These are phyloP conservation scores for Chelonoidis abingdonii DNA, from an alignment of 2,113 vertebrate genomes.

Conservation along the genomic window DNA sequence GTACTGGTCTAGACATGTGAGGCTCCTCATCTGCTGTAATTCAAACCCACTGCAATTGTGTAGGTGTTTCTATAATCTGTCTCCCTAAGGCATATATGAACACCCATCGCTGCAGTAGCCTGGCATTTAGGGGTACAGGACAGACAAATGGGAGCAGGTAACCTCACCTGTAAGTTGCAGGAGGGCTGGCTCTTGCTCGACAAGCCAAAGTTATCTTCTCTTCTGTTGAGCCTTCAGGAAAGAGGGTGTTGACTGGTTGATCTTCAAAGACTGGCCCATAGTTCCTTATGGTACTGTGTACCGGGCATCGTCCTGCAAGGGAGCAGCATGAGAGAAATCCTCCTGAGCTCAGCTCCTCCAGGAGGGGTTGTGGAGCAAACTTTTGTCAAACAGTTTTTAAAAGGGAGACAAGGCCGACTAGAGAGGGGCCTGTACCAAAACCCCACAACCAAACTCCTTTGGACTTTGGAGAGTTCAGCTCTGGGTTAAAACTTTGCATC, in stretches of 20 bases:
- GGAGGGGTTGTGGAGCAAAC: fast-evolving
- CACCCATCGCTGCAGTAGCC: background rate
- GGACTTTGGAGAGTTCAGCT: background rate
- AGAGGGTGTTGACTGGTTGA: slow-evolving; percentile 89
- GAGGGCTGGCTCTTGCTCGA: slow-evolving; percentile 91
- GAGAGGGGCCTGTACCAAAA: background rate
- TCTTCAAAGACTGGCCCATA: slow-evolving; percentile 96
- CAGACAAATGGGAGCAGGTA: fast-evolving
- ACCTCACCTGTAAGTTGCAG: slow-evolving; percentile 90
- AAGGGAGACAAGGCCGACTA: background rate
- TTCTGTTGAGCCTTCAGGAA: slow-evolving; percentile 91
- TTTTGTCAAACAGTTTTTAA: background rate
- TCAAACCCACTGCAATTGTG: background rate
- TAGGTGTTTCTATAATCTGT: background rate
- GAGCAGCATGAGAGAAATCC: background rate
- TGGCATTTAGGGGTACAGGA: background rate
- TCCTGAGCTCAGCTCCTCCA: background rate
- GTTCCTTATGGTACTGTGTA: slow-evolving; percentile 71
- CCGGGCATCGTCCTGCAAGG: slow-evolving; percentile 67
- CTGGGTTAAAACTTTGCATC: background rate
- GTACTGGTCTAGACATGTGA: background rate
- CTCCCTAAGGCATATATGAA: background rate
- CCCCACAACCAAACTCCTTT: background rate
- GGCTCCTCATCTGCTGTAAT: background rate
- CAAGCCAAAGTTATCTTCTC: slow-evolving; percentile 91